Conservation (phyloP, 2,113 vertebrate species). For the Nyctereutes procyonoides region DNA sequence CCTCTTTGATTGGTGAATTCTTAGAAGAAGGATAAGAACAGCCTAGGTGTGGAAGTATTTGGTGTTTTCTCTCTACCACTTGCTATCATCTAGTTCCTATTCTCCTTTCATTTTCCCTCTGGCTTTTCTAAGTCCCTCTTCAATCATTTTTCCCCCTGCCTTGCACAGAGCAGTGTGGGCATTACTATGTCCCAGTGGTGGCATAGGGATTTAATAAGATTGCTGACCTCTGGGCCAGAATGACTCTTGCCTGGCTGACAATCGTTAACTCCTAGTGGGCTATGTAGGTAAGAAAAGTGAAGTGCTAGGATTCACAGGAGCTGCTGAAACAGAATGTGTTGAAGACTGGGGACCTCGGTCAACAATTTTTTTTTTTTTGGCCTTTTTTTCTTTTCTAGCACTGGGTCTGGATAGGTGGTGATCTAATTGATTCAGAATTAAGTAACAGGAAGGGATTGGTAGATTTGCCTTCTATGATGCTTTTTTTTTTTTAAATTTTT, state of each 20-base stretch:
- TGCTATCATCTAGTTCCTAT: not conserved
- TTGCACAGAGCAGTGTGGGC: slow-evolving; percentile 51
- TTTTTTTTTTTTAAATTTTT: too few relatives aligned
- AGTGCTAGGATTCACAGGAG: slow-evolving; percentile 23
- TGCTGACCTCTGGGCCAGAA: slow-evolving; percentile 67
- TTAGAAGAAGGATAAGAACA: slow-evolving; percentile 31
- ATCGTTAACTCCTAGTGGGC: slow-evolving; percentile 73
- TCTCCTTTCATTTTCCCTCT: slow-evolving; percentile 45
- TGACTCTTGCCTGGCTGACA: slow-evolving; percentile 63
- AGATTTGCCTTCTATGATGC: not conserved
- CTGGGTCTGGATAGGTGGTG: not conserved
- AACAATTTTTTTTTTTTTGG: not conserved
- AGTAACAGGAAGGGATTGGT: not conserved
- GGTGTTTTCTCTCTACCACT: slow-evolving; percentile 6
- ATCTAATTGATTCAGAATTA: slow-evolving; percentile 26
- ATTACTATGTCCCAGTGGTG: slow-evolving; percentile 59
- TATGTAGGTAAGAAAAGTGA: slow-evolving; percentile 38
- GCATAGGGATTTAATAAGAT: slow-evolving; percentile 76
- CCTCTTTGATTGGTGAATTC: not conserved
- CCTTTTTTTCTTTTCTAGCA: not conserved
- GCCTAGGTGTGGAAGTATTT: not conserved
- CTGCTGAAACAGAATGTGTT: slow-evolving; percentile 24
- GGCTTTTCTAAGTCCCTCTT: slow-evolving; percentile 62
- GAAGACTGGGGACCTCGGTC: not conserved
- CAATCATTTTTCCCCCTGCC: slow-evolving; percentile 42